Evolutionary conservation across 2,888 invertebrate species (phyloP).

Genomic region (Rhopalosiphum nymphaeae): DNA sequence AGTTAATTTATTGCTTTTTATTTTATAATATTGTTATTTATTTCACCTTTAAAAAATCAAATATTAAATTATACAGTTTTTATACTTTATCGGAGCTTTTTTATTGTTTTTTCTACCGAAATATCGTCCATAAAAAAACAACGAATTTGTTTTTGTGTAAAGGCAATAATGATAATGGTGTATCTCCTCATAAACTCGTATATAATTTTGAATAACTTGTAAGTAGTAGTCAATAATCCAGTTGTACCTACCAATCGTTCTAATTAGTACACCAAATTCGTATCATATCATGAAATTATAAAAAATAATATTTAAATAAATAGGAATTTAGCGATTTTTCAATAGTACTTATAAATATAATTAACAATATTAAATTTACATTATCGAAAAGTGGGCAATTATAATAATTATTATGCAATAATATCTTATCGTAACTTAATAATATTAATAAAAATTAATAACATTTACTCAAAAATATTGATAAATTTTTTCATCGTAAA

Average conservation of each 20-base stretch:
- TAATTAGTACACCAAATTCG: neutral
- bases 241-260: neutral
- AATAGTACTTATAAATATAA: neutral
- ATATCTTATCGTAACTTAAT: neutral
- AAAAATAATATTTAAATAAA: neutral
- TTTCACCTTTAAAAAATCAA: neutral
- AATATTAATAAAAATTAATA: neutral
- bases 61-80: conserved; percentile 36
- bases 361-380: neutral
- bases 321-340: neutral
- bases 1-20: conserved; percentile 30
- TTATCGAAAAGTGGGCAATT: neutral
- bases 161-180: neutral
- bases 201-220: neutral
- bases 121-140: neutral
- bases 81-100: neutral
- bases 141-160: neutral
- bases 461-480: neutral
- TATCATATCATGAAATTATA: neutral
- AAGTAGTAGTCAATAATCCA: neutral
- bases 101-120: neutral
- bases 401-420: neutral
- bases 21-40: conserved; percentile 30
- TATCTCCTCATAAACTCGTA: neutral
- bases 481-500: neutral